A percentile compares a stretch with the other conserved stretches of the same genome.
Conservation (phyloP, 2,113 vertebrate genomes). For the Columba janthina region DNA sequence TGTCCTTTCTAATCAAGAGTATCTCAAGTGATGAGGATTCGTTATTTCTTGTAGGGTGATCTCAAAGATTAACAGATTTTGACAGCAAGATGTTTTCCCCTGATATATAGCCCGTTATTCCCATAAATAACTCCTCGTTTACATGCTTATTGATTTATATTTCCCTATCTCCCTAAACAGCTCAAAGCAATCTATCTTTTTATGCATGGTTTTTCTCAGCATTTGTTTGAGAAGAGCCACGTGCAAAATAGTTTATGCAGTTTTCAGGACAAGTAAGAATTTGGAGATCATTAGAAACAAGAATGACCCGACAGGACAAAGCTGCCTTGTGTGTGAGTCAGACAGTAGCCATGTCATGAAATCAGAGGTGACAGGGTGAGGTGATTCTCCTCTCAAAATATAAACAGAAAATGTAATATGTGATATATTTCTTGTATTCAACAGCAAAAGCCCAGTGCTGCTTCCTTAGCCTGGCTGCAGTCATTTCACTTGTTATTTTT, state of each 20-base stretch:
- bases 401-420: neutral
- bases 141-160: neutral
- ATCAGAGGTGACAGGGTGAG: slow-evolving; percentile 55
- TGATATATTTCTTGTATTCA: neutral
- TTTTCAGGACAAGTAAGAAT: neutral
- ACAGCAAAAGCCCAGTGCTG: neutral
- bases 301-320: slow-evolving; percentile 3
- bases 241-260: neutral
- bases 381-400: slow-evolving; percentile 34
- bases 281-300: neutral
- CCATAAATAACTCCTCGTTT: neutral
- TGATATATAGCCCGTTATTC: neutral
- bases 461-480: neutral
- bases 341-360: slow-evolving; percentile 43
- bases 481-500: neutral
- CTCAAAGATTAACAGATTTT: neutral
- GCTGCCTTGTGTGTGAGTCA: slow-evolving; percentile 31
- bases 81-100: neutral
- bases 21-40: neutral
- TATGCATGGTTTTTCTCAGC: neutral
- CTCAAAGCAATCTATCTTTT: neutral
- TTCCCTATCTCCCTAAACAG: no score
- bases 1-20: neutral
- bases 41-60: neutral
- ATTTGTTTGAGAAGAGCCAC: neutral